Evolutionary conservation across 2,888 invertebrate genomes (phyloP).

Genomic region (Aspidiotus rigidus): DNA sequence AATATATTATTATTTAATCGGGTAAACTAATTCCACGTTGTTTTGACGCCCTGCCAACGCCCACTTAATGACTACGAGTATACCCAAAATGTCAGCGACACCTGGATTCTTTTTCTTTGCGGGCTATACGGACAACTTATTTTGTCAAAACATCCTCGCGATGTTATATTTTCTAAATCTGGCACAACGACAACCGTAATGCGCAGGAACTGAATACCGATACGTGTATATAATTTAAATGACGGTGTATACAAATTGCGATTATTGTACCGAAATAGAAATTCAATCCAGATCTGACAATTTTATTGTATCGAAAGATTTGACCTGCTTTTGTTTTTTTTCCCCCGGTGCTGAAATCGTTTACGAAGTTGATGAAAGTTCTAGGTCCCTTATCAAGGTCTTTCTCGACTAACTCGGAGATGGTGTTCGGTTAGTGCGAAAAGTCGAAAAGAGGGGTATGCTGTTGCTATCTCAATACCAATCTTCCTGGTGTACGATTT

Average conservation of each 20-base stretch:
- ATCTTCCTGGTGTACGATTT: no score
- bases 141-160: neutral
- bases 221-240: no score
- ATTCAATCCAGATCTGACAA: neutral
- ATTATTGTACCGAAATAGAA: neutral
- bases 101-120: conserved; percentile 14
- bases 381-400: no score
- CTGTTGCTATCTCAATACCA: no score
- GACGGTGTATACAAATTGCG: no score
- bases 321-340: no score
- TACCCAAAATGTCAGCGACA: conserved; percentile 31
- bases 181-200: neutral
- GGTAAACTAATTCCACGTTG: conserved; percentile 31
- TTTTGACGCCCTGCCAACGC: conserved; percentile 34
- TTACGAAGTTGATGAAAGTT: no score
- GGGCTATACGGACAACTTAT: conserved; percentile 17
- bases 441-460: no score
- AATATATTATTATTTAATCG: conserved; percentile 23
- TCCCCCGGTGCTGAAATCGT: no score
- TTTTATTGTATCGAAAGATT: no score
- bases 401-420: no score
- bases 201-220: neutral
- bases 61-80: conserved; percentile 19
- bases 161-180: neutral
- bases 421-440: no score